Evolutionary conservation across 1,140 invertebrate genomes (phyloP), one percentile per base, ranked within the genome.

Genomic region (Drosophila takahashii): DNA sequence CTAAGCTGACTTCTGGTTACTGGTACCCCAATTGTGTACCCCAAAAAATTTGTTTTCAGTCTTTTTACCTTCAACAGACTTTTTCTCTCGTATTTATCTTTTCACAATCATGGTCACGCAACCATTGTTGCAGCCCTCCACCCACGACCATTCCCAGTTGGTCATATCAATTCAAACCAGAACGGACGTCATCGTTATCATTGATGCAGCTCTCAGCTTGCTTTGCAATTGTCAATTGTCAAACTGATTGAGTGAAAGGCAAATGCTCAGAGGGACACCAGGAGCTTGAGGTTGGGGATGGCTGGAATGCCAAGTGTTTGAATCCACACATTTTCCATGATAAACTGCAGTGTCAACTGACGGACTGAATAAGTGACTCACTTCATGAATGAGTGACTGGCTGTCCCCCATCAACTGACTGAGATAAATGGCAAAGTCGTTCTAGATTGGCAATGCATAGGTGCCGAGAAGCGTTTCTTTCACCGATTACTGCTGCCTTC

Each of bases 171-270:
- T 37, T 37, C 10, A 45, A 29, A 60, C 41, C 60, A 45, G 61
- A 69, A 59, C 70, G 57, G 64, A 76, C 71, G 77, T 18, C 66
- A 67, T 86, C 57, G 69, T 78, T 75, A 81, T 85, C 77, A 51
- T 53, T 52, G 50, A 53, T 32, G 48, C 69, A 53, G 53, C 47
- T 52, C 42, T 52, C 39, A 65, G 36, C 71, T 66, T 57, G 54
- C 74, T 45, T 48, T 79, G 62, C 45, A 62, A 72, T 73, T 86
- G 83, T 79, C 81, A 79, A 65, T 87, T 79, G 78, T 86, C 83
- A 83, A 76, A 48, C 81, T 81, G 81, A 86, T 86, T 86, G 81
- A 86, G 74, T 71, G 74, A 78, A 81, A 77, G 60, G 69, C 61
- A 81, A 81, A 74, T 69, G 81, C 60, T 58, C 42, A 48, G 37